Conservation (phyloP, 2,888 invertebrate species). For the Chrysotoxum bicinctum region DNA sequence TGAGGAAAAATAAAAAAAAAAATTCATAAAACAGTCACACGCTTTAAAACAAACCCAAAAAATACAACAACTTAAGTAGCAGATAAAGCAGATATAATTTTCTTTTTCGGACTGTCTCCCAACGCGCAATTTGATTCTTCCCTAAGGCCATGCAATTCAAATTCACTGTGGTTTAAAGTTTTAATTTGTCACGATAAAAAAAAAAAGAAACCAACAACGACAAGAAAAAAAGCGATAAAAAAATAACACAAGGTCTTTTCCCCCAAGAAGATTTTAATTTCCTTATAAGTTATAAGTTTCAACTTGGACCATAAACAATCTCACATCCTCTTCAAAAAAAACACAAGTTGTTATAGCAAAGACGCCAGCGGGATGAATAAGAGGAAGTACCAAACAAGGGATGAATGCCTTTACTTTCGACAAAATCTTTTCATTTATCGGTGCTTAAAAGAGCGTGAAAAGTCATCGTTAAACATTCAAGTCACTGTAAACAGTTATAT, state of each 20-base stretch:
- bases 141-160: conserved; percentile 51
- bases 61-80: conserved; percentile 46
- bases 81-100: conserved; percentile 63
- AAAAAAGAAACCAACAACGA: conserved; percentile 11
- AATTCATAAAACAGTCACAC: too few relatives aligned
- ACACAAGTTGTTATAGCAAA: not conserved
- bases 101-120: conserved; percentile 31
- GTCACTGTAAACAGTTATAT: conserved; percentile 17
- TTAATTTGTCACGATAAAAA: conserved; percentile 69
- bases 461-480: conserved; percentile 77
- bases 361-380: not conserved
- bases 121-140: conserved; percentile 27
- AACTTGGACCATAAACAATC: conserved; percentile 65
- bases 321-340: conserved; percentile 2
- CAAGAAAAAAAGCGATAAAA: conserved; percentile 12
- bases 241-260: conserved; percentile 35
- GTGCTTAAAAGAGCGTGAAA: conserved; percentile 81
- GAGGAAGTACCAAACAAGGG: conserved; percentile 42
- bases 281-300: conserved; percentile 59
- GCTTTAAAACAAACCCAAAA: conserved; percentile 10
- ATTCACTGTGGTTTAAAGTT: conserved; percentile 68
- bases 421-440: conserved; percentile 73
- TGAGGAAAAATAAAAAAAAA: too few relatives aligned
- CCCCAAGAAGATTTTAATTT: conserved; percentile 64
- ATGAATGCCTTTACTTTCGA: conserved; percentile 40